A percentile compares a stretch with the other conserved stretches of the same genome.
phyloP scores from a whole-genome alignment of 2,888 invertebrate genomes.

The Drosophila paranaensis region DNA sequence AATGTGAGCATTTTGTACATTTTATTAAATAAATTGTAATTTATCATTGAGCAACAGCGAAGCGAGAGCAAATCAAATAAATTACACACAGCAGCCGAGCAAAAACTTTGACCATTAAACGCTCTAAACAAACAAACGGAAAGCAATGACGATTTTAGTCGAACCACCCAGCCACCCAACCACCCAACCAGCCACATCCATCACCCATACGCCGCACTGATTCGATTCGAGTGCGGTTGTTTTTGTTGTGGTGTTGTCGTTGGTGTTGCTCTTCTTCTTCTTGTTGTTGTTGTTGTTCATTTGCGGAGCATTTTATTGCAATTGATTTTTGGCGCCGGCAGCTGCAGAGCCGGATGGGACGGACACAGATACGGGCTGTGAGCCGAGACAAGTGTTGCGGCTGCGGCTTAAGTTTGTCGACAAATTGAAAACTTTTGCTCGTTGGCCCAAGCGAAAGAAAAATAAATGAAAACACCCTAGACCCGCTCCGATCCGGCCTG shows the following conservation, averaged over 20 bases:
- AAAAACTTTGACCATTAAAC: constrained; percentile 72
- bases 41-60: constrained; percentile 57
- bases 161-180: neutral
- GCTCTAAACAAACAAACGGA: constrained; percentile 59
- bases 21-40: constrained; percentile 75
- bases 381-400: constrained; percentile 69
- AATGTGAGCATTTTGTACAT: constrained; percentile 58
- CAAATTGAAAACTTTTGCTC: constrained; percentile 76
- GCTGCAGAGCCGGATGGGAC: constrained; percentile 56
- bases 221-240: constrained; percentile 9
- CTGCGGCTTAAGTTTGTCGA: constrained; percentile 76
- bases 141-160: constrained; percentile 49
- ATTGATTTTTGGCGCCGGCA: constrained; percentile 79
- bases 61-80: constrained; percentile 70
- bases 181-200: neutral
- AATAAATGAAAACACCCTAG: constrained; percentile 24
- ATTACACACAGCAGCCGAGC: constrained; percentile 42
- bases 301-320: constrained; percentile 71
- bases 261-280: neutral
- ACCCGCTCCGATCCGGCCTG: too few species aligned
- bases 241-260: constrained; percentile 9
- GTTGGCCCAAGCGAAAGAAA: constrained; percentile 47
- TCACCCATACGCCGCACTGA: constrained; percentile 1
- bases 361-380: constrained; percentile 22
- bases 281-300: constrained; percentile 26